Evolutionary conservation across 2,113 vertebrate genomes (phyloP).

Genomic region (Fulica atra): DNA sequence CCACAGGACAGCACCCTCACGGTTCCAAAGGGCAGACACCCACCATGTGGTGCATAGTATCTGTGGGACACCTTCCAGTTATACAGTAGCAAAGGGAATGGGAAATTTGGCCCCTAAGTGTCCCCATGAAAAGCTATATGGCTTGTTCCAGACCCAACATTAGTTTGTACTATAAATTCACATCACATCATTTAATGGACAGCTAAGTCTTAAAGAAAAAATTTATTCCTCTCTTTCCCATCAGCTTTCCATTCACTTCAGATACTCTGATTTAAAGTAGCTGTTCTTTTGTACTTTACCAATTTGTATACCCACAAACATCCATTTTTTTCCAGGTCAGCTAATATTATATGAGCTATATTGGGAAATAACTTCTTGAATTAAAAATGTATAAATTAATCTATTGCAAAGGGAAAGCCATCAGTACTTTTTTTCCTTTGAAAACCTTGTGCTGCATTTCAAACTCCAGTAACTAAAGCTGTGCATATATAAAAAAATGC

Average conservation of each 20-base stretch:
- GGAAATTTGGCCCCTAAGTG: fast-evolving
- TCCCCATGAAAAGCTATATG: neutral
- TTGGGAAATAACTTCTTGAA: neutral
- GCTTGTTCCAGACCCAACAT: neutral
- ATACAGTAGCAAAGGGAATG: neutral
- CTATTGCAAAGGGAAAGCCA: neutral
- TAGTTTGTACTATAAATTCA: neutral
- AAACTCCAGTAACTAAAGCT: neutral
- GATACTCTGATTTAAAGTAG: neutral
- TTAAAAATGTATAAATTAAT: neutral
- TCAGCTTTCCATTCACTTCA: neutral
- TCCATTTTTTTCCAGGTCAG: neutral
- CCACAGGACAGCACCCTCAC: neutral
- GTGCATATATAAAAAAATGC: neutral
- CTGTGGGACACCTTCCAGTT: neutral
- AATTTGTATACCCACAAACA: neutral
- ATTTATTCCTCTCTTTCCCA: neutral
- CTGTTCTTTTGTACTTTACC: neutral
- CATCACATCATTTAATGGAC: neutral
- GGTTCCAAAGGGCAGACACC: neutral
- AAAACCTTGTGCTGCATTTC: neutral
- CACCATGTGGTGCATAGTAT: neutral
- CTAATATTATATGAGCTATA: neutral
- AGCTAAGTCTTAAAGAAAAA: neutral
- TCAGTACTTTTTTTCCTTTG: neutral